Conservation (phyloP, 2,888 invertebrate genomes). For the Brachynemurus nebulosus region DNA sequence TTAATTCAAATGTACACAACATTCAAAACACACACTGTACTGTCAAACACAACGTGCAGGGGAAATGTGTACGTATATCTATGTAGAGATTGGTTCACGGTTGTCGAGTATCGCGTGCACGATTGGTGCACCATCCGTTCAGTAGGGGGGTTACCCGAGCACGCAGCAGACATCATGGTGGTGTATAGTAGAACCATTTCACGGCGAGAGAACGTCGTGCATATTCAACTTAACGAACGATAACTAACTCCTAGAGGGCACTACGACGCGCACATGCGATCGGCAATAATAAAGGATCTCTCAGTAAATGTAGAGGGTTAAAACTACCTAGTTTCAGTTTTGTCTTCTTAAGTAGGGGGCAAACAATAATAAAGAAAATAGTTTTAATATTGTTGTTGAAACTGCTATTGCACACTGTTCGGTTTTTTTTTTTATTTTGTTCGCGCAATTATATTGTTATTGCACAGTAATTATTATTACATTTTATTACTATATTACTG, state of each 20-base stretch:
- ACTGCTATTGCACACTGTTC: not conserved
- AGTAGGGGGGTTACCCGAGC: not conserved
- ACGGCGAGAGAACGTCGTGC: slow-evolving; percentile 2
- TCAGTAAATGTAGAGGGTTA: slow-evolving; percentile 1
- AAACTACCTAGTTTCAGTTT: slow-evolving; percentile 2
- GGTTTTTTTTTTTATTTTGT: slow-evolving; percentile 2
- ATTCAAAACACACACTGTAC: too few species aligned
- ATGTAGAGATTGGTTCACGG: not conserved
- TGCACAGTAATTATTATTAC: not conserved
- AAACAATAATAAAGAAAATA: slow-evolving; percentile 2
- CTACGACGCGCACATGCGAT: slow-evolving; percentile 2
- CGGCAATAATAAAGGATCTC: not conserved
- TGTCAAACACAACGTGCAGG: not conserved
- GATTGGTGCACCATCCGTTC: not conserved
- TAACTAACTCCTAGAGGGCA: not conserved
- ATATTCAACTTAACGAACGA: not conserved
- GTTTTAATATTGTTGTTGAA: slow-evolving; percentile 1
- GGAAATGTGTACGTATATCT: slow-evolving; percentile 1
- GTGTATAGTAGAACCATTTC: not conserved
- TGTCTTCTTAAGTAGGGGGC: slow-evolving; percentile 2
- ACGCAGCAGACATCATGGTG: not conserved
- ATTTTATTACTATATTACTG: too few species aligned
- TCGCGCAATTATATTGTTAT: not conserved
- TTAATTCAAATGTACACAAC: too few species aligned
- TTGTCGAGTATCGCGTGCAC: not conserved